Evolutionary conservation across 2,888 invertebrate genomes (phyloP).

Genomic region (Erannis defoliaria): DNA sequence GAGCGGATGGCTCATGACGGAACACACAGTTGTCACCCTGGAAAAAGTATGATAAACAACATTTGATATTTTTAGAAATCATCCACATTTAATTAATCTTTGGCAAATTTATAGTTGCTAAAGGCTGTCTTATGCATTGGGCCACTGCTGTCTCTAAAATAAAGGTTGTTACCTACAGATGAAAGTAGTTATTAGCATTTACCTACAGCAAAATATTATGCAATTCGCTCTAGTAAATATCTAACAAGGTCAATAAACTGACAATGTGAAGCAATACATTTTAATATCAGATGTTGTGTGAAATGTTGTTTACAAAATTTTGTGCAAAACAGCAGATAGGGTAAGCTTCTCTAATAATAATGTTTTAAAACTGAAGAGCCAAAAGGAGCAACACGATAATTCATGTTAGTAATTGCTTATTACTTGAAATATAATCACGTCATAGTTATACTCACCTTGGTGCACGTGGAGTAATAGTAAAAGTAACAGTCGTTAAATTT

Average conservation of each 20-base stretch:
- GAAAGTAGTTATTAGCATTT: background rate
- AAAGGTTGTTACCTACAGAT: background rate
- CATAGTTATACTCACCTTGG: constrained; percentile 88
- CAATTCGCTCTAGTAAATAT: background rate
- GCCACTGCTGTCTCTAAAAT: background rate
- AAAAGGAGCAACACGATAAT: background rate
- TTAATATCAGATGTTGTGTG: background rate
- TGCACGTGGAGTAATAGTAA: constrained; percentile 95
- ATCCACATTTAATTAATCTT: background rate
- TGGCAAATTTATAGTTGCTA: background rate
- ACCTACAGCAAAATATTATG: constrained; percentile 2
- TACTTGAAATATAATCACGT: constrained; percentile 36
- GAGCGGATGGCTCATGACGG: constrained; percentile 94
- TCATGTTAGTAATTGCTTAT: constrained; percentile 24
- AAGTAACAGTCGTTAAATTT: constrained; percentile 96
- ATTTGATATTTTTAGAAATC: background rate
- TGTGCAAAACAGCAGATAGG: background rate
- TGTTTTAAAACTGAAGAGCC: background rate
- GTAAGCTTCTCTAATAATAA: background rate
- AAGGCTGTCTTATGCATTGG: background rate
- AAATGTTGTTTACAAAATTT: constrained; percentile 3
- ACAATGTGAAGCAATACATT: background rate
- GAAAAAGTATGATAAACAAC: constrained; percentile 7
- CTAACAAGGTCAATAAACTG: background rate
- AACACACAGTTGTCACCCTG: constrained; percentile 94